These are phyloP conservation scores for Hexactinellida sp. DNA, from an alignment of 37 sponge, comb jelly and placozoan genomes.

Conservation along the genomic window DNA sequence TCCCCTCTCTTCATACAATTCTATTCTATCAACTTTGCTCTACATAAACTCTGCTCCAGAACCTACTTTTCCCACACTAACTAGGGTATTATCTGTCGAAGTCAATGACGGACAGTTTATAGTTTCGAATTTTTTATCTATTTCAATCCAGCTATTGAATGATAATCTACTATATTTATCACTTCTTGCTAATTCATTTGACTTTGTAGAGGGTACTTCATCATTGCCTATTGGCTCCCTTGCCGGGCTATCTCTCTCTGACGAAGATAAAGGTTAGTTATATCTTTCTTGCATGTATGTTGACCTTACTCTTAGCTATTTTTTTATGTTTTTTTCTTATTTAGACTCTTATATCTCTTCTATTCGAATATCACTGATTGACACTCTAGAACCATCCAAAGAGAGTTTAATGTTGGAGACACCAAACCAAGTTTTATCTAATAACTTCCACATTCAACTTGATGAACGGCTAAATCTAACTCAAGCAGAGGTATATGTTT, in stretches of 20 bases:
- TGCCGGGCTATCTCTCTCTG: background rate
- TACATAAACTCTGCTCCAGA: background rate
- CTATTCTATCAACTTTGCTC: background rate
- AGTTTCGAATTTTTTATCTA: background rate
- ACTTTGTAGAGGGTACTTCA: background rate
- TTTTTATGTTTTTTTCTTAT: background rate
- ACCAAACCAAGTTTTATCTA: background rate
- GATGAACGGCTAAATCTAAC: background rate
- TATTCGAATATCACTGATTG: background rate
- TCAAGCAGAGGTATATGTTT: background rate
- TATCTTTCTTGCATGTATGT: background rate
- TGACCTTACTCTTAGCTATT: background rate
- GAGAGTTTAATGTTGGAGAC: background rate
- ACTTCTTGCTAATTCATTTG: background rate
- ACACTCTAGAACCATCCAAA: background rate
- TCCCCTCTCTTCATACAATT: background rate
- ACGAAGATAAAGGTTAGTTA: conserved; percentile 9
- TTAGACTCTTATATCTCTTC: background rate
- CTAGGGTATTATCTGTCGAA: background rate
- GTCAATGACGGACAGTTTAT: background rate
- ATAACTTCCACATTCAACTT: background rate
- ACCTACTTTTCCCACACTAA: background rate
- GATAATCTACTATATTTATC: background rate
- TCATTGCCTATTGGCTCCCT: background rate
- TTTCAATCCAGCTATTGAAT: background rate